A percentile compares a stretch with the other conserved stretches of the same genome.
phyloP scores from a whole-genome alignment of 1,140 invertebrate species.

The Cephus cinctus region DNA sequence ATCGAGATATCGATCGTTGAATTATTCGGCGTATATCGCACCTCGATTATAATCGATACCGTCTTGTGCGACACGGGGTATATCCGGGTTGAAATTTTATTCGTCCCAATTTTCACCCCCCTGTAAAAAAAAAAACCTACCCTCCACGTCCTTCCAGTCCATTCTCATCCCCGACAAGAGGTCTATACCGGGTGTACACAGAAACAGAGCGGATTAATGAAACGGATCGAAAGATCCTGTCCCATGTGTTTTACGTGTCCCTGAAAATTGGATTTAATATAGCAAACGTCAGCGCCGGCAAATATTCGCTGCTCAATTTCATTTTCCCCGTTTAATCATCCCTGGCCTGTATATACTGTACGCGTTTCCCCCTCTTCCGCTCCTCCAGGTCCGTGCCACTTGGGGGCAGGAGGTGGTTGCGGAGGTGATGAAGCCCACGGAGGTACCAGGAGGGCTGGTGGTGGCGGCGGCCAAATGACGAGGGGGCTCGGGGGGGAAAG shows the following conservation, averaged over 20 bases:
- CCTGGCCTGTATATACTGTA: slow-evolving; percentile 17
- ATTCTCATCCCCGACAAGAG: background rate
- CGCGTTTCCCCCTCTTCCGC: slow-evolving; percentile 4
- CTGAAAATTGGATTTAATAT: too few relatives aligned
- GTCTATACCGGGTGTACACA: background rate
- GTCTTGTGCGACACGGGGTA: too few relatives aligned
- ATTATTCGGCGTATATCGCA: too few relatives aligned
- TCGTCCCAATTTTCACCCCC: too few relatives aligned
- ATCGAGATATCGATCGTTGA: too few relatives aligned
- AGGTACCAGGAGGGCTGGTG: slow-evolving; percentile 1
- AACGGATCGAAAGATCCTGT: too few relatives aligned
- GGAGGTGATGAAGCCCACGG: slow-evolving; percentile 18
- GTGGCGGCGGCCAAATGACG: slow-evolving; percentile 10
- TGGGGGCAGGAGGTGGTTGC: slow-evolving; percentile 47
- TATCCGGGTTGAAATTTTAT: too few relatives aligned
- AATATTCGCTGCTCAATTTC: slow-evolving; percentile 48
- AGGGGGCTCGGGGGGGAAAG: slow-evolving; percentile 25
- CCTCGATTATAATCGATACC: too few relatives aligned
- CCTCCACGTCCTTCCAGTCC: background rate
- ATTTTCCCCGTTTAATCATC: slow-evolving; percentile 51
- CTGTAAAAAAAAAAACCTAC: too few relatives aligned
- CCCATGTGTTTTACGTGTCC: too few relatives aligned
- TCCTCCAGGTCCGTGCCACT: slow-evolving; percentile 33
- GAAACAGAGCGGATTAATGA: background rate
- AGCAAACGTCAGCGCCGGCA: too few relatives aligned